Evolutionary conservation across 1,140 invertebrate genomes (phyloP).

Genomic region (Penaeus chinensis): DNA sequence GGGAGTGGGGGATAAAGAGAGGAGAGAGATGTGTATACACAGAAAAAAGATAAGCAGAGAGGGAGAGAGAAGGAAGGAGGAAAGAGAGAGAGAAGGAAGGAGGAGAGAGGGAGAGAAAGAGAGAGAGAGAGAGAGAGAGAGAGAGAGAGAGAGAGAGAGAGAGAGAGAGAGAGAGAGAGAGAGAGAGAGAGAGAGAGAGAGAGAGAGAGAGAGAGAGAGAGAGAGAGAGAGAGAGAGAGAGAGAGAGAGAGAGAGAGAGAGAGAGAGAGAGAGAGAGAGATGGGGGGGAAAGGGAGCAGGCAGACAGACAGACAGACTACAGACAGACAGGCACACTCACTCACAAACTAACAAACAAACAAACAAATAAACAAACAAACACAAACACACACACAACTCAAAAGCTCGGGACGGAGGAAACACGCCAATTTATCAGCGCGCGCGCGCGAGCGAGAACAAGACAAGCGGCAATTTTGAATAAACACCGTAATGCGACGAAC

Average conservation of each 20-base stretch:
- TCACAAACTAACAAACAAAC: not conserved
- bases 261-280: conserved; percentile 26
- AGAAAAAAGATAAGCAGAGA: not conserved
- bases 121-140: not conserved
- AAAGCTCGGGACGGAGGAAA: not conserved
- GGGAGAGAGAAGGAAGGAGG: not conserved
- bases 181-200: not conserved
- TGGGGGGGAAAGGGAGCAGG: not conserved
- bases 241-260: conserved; percentile 2
- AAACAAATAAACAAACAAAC: not conserved
- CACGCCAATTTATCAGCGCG: conserved; percentile 21
- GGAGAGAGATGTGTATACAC: not conserved
- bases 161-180: not conserved
- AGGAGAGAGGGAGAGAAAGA: not conserved
- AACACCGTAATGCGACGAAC: conserved; percentile 44
- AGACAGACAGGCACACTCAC: conserved; percentile 14
- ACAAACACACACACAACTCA: not conserved
- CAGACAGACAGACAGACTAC: not conserved
- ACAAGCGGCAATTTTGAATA: conserved; percentile 43
- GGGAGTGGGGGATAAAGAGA: too few species aligned
- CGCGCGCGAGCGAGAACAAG: conserved; percentile 29
- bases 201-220: not conserved
- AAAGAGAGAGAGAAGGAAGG: not conserved
- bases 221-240: not conserved
- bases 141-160: conserved; percentile 7